phyloP scores from a whole-genome alignment of 1,140 invertebrate species.

The Druon quercuslanigerum region DNA sequence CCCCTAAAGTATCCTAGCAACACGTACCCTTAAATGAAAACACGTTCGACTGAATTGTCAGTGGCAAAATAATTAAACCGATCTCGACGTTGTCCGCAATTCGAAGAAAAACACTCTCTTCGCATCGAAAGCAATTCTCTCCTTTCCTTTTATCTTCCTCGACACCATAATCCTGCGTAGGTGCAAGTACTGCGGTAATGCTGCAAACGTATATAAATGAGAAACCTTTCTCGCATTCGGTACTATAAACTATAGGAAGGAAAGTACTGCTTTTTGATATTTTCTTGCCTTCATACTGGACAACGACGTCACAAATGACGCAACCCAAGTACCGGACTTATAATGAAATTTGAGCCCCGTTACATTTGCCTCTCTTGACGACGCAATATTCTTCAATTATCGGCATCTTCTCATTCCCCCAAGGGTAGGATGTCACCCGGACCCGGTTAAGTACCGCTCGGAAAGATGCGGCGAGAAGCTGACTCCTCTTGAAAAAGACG shows the following conservation, averaged over 20 bases:
- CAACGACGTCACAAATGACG: slow-evolving; percentile 1
- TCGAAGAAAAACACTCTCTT: background rate
- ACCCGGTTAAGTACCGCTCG: background rate
- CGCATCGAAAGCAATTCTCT: background rate
- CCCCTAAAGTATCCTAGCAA: no score
- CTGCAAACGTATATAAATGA: slow-evolving; percentile 14
- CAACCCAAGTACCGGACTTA: background rate
- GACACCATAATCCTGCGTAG: background rate
- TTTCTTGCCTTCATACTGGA: background rate
- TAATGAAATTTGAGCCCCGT: slow-evolving; percentile 19
- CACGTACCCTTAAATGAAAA: background rate
- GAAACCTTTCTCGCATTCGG: background rate
- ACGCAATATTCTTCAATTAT: slow-evolving; percentile 29
- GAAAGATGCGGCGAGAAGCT: background rate
- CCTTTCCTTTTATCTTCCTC: slow-evolving; percentile 6
- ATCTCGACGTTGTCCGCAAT: background rate
- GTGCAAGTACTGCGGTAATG: background rate
- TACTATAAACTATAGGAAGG: background rate
- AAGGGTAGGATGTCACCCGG: background rate
- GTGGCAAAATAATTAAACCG: slow-evolving; percentile 2
- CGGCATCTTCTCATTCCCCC: slow-evolving; percentile 23
- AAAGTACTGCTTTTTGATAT: slow-evolving; percentile 16
- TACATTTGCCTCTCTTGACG: slow-evolving; percentile 27
- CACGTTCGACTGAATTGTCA: background rate
- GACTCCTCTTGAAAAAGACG: slow-evolving; percentile 2